These are phyloP conservation scores for Pseudorectes ferrugineus DNA, from an alignment of 2,113 vertebrate genomes.

Conservation along the genomic window DNA sequence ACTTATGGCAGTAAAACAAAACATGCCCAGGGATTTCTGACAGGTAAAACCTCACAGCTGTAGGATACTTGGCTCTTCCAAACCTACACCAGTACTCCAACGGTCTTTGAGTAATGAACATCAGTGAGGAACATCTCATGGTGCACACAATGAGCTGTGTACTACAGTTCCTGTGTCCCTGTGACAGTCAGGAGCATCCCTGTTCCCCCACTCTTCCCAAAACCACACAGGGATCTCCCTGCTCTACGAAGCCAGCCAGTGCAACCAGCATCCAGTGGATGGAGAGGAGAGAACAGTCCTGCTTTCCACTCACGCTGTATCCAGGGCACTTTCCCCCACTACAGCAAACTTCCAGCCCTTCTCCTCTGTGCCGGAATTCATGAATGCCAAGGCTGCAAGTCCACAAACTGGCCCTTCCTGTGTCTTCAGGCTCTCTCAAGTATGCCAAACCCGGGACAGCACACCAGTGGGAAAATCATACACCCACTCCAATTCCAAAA, in stretches of 20 bases:
- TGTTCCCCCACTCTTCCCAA: background rate
- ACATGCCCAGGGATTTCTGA: background rate
- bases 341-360: background rate
- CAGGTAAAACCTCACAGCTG: background rate
- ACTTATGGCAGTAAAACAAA: background rate
- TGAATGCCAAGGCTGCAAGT: background rate
- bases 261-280: background rate
- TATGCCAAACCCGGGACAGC: slow-evolving; percentile 18
- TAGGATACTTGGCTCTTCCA: background rate
- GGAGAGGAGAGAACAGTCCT: background rate
- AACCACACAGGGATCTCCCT: background rate
- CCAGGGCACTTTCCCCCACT: rapidly evolving
- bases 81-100: background rate
- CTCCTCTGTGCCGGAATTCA: background rate
- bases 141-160: rapidly evolving
- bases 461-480: slow-evolving; percentile 52
- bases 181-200: background rate
- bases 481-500: slow-evolving; percentile 50
- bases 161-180: rapidly evolving
- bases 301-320: background rate
- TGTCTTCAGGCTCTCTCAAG: background rate
- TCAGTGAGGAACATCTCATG: background rate
- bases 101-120: background rate
- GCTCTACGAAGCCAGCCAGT: background rate
- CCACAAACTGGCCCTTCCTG: background rate